Percentiles rank a stretch among this genome's conserved stretches.
These are phyloP conservation scores for Achatina immaculata DNA, from an alignment of 1,140 invertebrate genomes.

Conservation along the genomic window DNA sequence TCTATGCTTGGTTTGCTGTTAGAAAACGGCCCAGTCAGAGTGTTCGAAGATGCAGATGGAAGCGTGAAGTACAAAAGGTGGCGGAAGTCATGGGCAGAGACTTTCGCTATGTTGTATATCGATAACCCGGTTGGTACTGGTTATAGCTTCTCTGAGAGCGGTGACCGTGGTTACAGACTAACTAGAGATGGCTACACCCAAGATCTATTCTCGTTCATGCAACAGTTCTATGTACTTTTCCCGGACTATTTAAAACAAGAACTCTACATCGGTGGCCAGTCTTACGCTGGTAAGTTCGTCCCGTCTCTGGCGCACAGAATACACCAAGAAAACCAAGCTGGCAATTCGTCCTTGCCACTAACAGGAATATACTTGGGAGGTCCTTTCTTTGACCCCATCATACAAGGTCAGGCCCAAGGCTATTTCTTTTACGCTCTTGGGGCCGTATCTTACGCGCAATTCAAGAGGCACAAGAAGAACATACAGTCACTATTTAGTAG, in stretches of 20 bases:
- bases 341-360: constrained; percentile 51
- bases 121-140: constrained; percentile 83
- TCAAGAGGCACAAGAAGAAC: background rate
- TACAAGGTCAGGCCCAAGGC: background rate
- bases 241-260: constrained; percentile 62
- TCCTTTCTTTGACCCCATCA: constrained; percentile 11
- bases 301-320: constrained; percentile 83
- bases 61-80: constrained; percentile 45
- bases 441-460: background rate
- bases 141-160: constrained; percentile 64
- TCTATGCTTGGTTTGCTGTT: constrained; percentile 39
- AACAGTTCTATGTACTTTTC: constrained; percentile 71
- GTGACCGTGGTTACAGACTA: constrained; percentile 64
- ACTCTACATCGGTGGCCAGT: constrained; percentile 71
- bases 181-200: constrained; percentile 70
- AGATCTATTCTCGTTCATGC: constrained; percentile 58
- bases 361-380: constrained; percentile 32
- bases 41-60: constrained; percentile 34
- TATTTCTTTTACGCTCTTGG: background rate
- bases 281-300: constrained; percentile 78
- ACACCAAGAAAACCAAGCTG: constrained; percentile 73
- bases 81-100: constrained; percentile 77
- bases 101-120: constrained; percentile 85
- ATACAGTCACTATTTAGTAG: background rate
- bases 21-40: constrained; percentile 47